Percentiles rank a stretch among this genome's conserved stretches.
phyloP scores from a whole-genome alignment of 2,797 vertebrate species.

The Mormyrops attenuatus region DNA sequence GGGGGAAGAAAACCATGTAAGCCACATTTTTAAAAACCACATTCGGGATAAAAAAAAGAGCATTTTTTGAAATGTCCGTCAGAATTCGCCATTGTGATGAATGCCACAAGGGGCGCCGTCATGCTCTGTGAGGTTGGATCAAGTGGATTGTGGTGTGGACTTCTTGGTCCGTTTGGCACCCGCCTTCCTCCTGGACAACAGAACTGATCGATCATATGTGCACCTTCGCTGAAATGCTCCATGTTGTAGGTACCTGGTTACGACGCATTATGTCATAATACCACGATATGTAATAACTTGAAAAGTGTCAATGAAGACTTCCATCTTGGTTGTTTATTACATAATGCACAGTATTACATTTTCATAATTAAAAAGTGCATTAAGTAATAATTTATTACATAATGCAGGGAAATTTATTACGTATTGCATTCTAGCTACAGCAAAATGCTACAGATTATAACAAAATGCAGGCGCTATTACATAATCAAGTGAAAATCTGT shows the following conservation, averaged over 20 bases:
- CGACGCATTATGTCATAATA: background rate
- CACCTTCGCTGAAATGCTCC: background rate
- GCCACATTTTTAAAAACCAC: too few relatives aligned
- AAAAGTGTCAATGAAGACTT: background rate
- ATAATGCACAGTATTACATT: background rate
- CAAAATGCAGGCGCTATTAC: background rate
- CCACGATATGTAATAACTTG: background rate
- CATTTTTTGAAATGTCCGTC: background rate
- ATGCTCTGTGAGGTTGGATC: background rate
- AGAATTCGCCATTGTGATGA: background rate
- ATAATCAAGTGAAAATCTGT: background rate
- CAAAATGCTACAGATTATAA: background rate
- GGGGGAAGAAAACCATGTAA: background rate
- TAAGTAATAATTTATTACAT: background rate
- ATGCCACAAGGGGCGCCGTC: background rate
- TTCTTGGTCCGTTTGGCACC: background rate
- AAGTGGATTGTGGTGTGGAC: background rate
- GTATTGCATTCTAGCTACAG: background rate
- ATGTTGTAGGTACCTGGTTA: background rate
- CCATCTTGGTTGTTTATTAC: background rate
- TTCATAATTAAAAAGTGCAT: background rate
- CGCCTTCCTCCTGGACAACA: background rate
- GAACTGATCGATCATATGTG: background rate
- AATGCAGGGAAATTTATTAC: background rate
- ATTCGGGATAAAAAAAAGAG: too few relatives aligned